Evolutionary conservation across 2,888 invertebrate genomes (phyloP).

Genomic region (Polia nebulosa): DNA sequence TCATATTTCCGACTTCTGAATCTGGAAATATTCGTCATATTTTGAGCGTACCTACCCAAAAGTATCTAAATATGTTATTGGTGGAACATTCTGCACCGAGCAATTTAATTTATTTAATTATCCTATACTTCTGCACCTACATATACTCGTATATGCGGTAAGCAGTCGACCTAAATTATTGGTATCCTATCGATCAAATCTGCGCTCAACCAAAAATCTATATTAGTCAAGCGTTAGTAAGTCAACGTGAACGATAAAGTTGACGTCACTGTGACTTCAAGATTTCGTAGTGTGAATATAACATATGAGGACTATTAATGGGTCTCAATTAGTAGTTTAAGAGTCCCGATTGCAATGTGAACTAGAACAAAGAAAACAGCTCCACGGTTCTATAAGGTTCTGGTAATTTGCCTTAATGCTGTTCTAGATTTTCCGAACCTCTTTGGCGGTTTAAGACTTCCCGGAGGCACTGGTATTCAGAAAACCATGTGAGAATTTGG

Average conservation of each 20-base stretch:
- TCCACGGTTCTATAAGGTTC: background rate
- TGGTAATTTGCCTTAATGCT: too few species aligned
- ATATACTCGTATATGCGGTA: background rate
- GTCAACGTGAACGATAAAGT: background rate
- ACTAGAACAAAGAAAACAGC: too few species aligned
- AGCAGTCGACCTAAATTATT: conserved; percentile 14
- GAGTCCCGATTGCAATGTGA: background rate
- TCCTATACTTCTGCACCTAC: background rate
- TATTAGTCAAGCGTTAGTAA: conserved; percentile 10
- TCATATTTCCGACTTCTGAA: background rate
- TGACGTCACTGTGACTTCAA: background rate
- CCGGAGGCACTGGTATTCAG: too few species aligned
- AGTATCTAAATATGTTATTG: background rate
- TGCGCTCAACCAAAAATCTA: background rate
- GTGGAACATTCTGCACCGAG: too few species aligned
- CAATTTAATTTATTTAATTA: background rate
- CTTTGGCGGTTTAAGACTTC: too few species aligned
- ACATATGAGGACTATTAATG: conserved; percentile 1
- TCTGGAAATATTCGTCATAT: background rate
- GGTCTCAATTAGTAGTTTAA: background rate
- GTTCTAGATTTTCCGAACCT: too few species aligned
- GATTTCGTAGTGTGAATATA: background rate
- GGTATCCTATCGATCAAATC: conserved; percentile 5
- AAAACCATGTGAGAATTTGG: too few species aligned
- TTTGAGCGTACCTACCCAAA: too few species aligned